Base-by-base conservation (phyloP, 2,113 vertebrate genomes). In the Electrona antarctica region DNA sequence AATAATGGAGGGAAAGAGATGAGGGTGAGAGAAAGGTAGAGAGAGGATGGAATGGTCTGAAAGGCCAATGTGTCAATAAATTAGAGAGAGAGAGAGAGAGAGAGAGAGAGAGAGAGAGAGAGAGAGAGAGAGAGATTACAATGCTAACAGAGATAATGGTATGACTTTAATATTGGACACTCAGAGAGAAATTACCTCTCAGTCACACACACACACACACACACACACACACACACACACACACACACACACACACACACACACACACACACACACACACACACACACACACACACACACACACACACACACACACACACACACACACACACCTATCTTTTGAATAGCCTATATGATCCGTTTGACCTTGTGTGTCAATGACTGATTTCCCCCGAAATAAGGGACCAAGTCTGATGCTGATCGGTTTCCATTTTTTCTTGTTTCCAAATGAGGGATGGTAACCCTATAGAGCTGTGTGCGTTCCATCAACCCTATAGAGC, bases 121-220 rank as follows among this genome's bases (percentile, higher is more conserved):
- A 50, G 41, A 47, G 62, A 50, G 47, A 11, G 46, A 49, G 46
- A 8, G 46, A 28, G 2, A 28, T 15, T 6, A 41, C 33, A 41
- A 41, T 41, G 33, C 33, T 41, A 41, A 58, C 8, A 54, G 51
- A n/a, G 59, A 59, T 56, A 77, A 77, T 47, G 48, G 67, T 62
- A 74, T 74, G 77, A 74, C 63, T 9, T 57, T 65, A 66, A 79
- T 68, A 68, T 49, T 68, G 33, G 59, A 76, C 50, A 62, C 74
- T 70, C 11, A 1, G 63, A 62, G 51, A 60, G 33, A 6, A 6
- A 41, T 41, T 0, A 41, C 33, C 33, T 41, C 33, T 41, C 33
- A 21, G 21, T 21, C 29, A 60, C 33, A 67, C 9, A 57, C 0
- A 54, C 65, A 64, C 63, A 55, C 71, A 67, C 68, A 61, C 62